These are phyloP conservation scores for Anguilla pacifica DNA, from an alignment of 2,797 vertebrate species.

Conservation along the genomic window DNA sequence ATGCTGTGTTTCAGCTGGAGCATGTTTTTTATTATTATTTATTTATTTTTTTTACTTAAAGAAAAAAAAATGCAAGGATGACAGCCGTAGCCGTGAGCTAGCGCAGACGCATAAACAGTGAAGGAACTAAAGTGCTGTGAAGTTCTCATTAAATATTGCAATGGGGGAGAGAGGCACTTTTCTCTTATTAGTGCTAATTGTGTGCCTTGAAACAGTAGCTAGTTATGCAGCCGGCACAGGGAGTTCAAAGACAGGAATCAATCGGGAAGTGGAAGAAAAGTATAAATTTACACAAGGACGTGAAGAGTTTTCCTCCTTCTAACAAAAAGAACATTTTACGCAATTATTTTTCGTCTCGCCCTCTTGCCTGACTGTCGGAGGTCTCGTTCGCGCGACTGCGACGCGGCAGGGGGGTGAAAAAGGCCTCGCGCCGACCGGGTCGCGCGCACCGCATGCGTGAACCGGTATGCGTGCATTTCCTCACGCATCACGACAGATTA, in stretches of 20 bases:
- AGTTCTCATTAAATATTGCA: not conserved
- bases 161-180: not conserved
- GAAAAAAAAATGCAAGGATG: not conserved
- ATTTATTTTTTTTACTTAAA: not conserved
- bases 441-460: no score
- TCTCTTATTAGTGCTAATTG: not conserved
- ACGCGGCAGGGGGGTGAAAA: constrained; percentile 51
- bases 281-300: not conserved
- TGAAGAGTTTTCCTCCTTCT: not conserved
- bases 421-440: constrained; percentile 42
- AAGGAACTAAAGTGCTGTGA: not conserved
- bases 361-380: constrained; percentile 70
- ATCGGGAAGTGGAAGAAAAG: not conserved
- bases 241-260: not conserved
- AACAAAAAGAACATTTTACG: not conserved
- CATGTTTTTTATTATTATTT: no score
- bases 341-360: constrained; percentile 52
- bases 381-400: constrained; percentile 44
- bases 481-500: constrained; percentile 48
- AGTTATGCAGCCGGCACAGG: not conserved
- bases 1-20: not conserved
- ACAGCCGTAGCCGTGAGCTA: not conserved
- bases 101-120: not conserved
- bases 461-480: no score
- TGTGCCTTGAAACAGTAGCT: not conserved